Evolutionary conservation across 2,797 vertebrate genomes (phyloP), one percentile per base, ranked within the genome.

Genomic region (Sebastolobus altivelis): DNA sequence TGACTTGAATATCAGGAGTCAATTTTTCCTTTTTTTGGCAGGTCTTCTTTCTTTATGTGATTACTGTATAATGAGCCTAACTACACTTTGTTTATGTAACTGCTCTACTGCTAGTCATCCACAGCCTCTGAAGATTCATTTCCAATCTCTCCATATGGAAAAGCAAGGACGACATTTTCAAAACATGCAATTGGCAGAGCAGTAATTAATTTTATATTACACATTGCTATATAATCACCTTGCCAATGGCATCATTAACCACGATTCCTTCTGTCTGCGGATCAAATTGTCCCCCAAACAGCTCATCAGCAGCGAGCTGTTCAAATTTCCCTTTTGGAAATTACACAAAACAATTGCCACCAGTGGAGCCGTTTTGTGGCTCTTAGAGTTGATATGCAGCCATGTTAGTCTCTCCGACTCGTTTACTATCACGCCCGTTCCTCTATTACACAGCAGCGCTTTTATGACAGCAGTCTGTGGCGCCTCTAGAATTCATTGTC

Each of bases 181-280:
- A 72, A 82, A 84, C 69, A 82, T 22, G 59, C 74, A 81, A 84
- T 29, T 66, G 72, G 49, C 80, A 61, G 59, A 85, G 59, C n/a
- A 37, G 66, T 83, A 79, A 88, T 85, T 87, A 59, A 88, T 79
- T 80, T 79, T 35, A 81, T 63, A 77, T 72, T 27, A 81, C 82
- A 66, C 82, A 65, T 62, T 58, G 75, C 79, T 31, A 55, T 74
- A 79, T 79, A 87, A 87, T 81, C 76, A 80, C 75, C 81, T 85
- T 70, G 77, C 82, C 83, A 70, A 81, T 76, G 70, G 88, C 77
- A 63, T 83, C 88, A 84, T 89, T 87, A 89, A 81, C 59, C 72
- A 82, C 5, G 6, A 79, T 70, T 84, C 79, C 56, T 80, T 87
- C 72, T 77, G 74, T 82, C 83, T 81, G 70, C 18, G 18, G 31